Base-by-base conservation (phyloP, 2,888 invertebrate genomes). In the Lamellibrachia columna region DNA sequence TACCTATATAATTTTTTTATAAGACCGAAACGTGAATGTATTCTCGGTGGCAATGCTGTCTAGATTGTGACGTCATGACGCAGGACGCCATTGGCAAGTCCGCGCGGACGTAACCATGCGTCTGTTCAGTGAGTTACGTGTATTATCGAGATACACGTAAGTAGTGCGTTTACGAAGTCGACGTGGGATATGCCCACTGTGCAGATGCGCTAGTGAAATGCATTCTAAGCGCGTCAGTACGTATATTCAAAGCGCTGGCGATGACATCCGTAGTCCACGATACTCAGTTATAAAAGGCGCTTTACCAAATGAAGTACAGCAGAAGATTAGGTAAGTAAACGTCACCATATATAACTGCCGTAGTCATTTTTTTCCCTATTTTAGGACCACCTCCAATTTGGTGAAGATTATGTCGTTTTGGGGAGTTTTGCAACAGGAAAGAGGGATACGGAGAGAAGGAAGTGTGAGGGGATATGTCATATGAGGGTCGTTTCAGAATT, bases 31-130 rank as follows among this genome's bases (percentile, higher is more conserved):
- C 75, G 6, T 75, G 75, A 11, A 75, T 75, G 75, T 15, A 11
- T 22, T 75, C 75, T 6, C 75, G 15, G 75, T 75, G 22, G 22
- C 40, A 40, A 40, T 40, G 40, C 40, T 40, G 40, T 40, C 40
- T 75, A 75, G 75, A 75, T 75, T 75, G 75, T 75, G 75, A 75
- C 75, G 75, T 75, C 75, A 75, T 22, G 75, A 75, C 75, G 75
- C 75, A 22, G 75, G 75, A 75, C 75, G 75, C 75, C 75, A 75
- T 75, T 75, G 75, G 75, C 75, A 75, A 75, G 75, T 75, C 75
- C 75, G 75, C 75, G 15, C n/a, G 75, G 75, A 75, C 75, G 75
- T 75, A 22, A 75, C 75, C 22, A 75, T 75, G 22, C n/a, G 75
- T 75, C 75, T 75, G 75, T 75, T 75, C 75, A 75, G 22, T 22